Base-by-base conservation (phyloP, 2,888 invertebrate genomes). In the Taphrorychus bicolor region DNA sequence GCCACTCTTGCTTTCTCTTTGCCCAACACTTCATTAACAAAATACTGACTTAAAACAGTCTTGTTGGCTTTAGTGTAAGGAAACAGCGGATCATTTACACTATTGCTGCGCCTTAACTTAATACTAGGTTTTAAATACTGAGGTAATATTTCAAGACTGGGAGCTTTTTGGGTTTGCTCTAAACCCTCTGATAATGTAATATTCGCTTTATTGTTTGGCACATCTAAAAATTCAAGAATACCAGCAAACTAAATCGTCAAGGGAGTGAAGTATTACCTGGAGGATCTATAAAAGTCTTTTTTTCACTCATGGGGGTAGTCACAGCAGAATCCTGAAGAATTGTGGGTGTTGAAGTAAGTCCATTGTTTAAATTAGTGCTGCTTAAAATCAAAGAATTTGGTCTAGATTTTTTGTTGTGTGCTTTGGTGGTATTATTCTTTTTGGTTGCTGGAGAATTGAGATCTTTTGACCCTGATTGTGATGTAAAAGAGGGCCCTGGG, bases 11-110 rank as follows among this genome's bases (percentile, higher is more conserved):
- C 19, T 16, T 21, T 42, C 16, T 42, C 18, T 1, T 3, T 19
- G n/a, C 19, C 11, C 42, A 45, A 18, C 40, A 9, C 21, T 19
- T 40, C 45, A 42, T 42, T 16, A 1, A 48, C n/a, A 56, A 53
- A 63, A 63, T 59, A 68, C 62, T 60, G 51, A 62, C 70, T 70
- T 2, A 51, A 48, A 9, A 16, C 61, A 11, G 24, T 7, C 18
- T 93, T 93, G 72, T 92, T 90, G 66, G 86, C 85, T 76, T 89
- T 88, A 74, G 92, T 91, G 18, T 92, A 87, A 0, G 93, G 93
- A 83, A 89, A 91, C 67, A 85, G 85, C 1, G 94, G 93, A 81
- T 94, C 94, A 49, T 90, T 88, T 59, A 93, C 91, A 0, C 93
- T 92, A 77, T 89, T 87, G 52, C 59, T 67, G 45, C 58, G 32